Base-by-base conservation (phyloP, 2,113 vertebrate genomes). In the Hucho hucho region DNA sequence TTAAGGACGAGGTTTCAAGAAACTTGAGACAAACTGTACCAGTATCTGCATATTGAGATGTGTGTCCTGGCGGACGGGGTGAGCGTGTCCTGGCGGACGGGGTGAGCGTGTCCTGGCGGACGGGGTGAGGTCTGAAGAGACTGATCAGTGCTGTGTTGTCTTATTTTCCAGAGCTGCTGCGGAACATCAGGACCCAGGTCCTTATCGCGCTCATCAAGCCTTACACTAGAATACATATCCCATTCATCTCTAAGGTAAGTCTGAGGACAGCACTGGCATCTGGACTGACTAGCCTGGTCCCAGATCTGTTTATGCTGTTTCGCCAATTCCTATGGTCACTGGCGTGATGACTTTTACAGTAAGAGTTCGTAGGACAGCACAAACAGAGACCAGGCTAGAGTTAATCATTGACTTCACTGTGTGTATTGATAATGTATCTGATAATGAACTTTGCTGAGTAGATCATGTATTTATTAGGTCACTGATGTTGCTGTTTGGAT, bases 141-240 rank as follows among this genome's bases (percentile, higher is more conserved):
- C 9, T 64, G 20, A 47, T 49, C 43, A 26, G 59, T 53, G 12
- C 59, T 81, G 5, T 78, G 73, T 82, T 13, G 81, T 58, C 79
- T 93, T 82, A 77, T 85, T 83, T 90, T 94, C 53, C 93, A 99
- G 98, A 99, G 86, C 95, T 99, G 86, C 94, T 99, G 91, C 87
- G 96, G 86, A 99, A 99, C 93, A 99, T 99, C 95, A 96, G 97
- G 95, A 99, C 97, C 91, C 97, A 99, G 97, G 98, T 98, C 92
- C 97, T 99, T 92, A 99, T 99, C 93, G 99, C 98, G 93, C 96
- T 99, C 96, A 99, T 99, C 94, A 99, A 99, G 93, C 97, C 98
- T 88, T 99, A 99, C 92, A 99, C 98, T 84, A 98, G 98, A 95
- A 99, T 99, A 97, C 98, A 99, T 96, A 99, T 99, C 95, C 97